Evolutionary conservation across 2,113 vertebrate species (phyloP).

Genomic region (Periophthalmodon schlosseri): DNA sequence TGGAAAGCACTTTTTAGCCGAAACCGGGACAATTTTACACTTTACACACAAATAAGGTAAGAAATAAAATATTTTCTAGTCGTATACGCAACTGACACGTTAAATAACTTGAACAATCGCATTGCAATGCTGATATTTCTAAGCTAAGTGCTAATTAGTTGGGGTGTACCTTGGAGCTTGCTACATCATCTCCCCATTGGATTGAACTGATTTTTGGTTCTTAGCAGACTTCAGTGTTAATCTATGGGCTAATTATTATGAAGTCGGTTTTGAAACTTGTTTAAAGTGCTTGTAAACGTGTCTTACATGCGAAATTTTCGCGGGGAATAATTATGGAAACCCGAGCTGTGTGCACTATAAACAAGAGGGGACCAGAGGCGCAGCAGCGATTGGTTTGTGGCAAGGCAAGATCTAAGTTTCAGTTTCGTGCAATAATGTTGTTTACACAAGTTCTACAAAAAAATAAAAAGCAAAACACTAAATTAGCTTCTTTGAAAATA

Average conservation of each 20-base stretch:
- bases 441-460: not conserved
- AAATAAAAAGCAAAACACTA: not conserved
- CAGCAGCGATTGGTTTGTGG: slow-evolving; percentile 25
- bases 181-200: slow-evolving; percentile 39
- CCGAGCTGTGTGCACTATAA: not conserved
- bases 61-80: not conserved
- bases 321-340: not conserved
- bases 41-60: slow-evolving; percentile 37
- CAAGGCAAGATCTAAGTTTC: not conserved
- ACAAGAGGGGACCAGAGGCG: slow-evolving; percentile 4
- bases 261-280: not conserved
- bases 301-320: not conserved
- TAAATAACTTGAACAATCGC: accelerated
- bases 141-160: slow-evolving; percentile 10
- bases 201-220: slow-evolving; percentile 40
- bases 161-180: slow-evolving; percentile 21
- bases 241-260: not conserved
- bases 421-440: not conserved
- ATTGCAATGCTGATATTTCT: not conserved
- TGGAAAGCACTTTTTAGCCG: slow-evolving; percentile 28
- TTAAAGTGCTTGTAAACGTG: not conserved
- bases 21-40: slow-evolving; percentile 20
- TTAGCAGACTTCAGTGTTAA: not conserved
- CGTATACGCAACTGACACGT: no score
- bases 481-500: no score